phyloP scores from a whole-genome alignment of 2,797 vertebrate species.

The Diceros bicornis region DNA sequence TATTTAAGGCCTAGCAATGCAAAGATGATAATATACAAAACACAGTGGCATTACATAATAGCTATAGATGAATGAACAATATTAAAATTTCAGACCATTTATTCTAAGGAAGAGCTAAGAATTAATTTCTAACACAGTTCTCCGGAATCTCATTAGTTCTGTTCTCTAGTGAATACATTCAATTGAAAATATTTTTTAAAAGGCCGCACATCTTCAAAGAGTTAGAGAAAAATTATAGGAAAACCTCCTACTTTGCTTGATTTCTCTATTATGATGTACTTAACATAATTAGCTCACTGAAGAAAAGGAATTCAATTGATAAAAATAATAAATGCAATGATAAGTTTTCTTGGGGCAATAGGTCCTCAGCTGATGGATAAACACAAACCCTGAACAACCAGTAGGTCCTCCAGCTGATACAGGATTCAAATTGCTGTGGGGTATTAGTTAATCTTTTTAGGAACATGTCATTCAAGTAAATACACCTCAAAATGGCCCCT shows the following conservation, averaged over 20 bases:
- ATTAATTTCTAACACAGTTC: conserved; percentile 43
- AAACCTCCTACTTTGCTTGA: not conserved
- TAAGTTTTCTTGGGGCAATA: not conserved
- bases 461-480: not conserved
- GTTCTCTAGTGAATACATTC: conserved; percentile 47
- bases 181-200: conserved; percentile 56
- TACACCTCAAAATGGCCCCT: no score
- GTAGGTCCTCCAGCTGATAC: not conserved
- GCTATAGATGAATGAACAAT: conserved; percentile 38
- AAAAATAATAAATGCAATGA: not conserved
- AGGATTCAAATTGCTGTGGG: no score
- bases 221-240: not conserved
- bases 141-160: conserved; percentile 65
- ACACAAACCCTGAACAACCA: not conserved
- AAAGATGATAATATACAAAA: not conserved
- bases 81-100: conserved; percentile 69
- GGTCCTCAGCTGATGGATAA: not conserved
- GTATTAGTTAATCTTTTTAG: not conserved
- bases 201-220: conserved; percentile 34
- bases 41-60: not conserved
- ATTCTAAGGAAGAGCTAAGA: conserved; percentile 62
- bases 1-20: not conserved
- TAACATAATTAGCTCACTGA: not conserved
- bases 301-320: not conserved
- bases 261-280: conserved; percentile 14